Percentiles rank a stretch among this genome's conserved stretches.
These are phyloP conservation scores for Halichondria panicea DNA, from an alignment of 37 sponge, comb jelly and placozoan species.

Conservation along the genomic window DNA sequence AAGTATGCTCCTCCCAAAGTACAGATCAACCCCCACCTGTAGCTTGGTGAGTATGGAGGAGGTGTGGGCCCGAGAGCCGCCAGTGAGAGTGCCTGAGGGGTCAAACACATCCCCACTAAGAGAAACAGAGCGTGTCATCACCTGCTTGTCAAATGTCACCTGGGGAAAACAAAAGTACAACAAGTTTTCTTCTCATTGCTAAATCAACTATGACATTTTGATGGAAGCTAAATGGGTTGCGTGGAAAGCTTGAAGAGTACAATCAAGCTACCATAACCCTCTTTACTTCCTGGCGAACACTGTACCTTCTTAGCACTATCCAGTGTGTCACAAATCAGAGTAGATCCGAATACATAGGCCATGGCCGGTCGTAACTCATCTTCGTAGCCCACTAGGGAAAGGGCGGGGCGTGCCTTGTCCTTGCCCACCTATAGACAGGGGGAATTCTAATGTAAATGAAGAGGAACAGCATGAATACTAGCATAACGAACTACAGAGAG, in stretches of 20 bases:
- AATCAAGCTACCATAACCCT: no score
- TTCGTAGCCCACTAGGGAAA: conserved; percentile 80
- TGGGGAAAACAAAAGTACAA: conserved; percentile 9
- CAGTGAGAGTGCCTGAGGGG: conserved; percentile 90
- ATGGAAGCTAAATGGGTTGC: no score
- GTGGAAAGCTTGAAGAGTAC: no score
- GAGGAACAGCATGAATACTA: background rate
- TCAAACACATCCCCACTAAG: conserved; percentile 92
- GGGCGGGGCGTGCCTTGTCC: conserved; percentile 70
- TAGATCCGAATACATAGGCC: conserved; percentile 90
- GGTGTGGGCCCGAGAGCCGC: conserved; percentile 70
- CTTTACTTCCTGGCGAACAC: no score
- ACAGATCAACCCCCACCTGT: no score
- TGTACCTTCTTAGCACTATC: conserved; percentile 88
- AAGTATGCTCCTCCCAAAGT: no score
- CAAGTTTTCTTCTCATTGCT: background rate
- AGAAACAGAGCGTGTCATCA: conserved; percentile 75
- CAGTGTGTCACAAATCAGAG: conserved; percentile 82
- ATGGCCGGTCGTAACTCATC: conserved; percentile 86
- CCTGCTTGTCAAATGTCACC: conserved; percentile 88
- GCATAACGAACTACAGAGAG: no score
- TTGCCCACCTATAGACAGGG: conserved; percentile 58
- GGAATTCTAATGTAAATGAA: background rate
- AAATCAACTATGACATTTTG: no score
- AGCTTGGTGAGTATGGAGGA: conserved; percentile 57